Evolutionary conservation across 2,888 invertebrate genomes (phyloP), one percentile per base, ranked within the genome.

Genomic region (Rhamnusium bicolor): DNA sequence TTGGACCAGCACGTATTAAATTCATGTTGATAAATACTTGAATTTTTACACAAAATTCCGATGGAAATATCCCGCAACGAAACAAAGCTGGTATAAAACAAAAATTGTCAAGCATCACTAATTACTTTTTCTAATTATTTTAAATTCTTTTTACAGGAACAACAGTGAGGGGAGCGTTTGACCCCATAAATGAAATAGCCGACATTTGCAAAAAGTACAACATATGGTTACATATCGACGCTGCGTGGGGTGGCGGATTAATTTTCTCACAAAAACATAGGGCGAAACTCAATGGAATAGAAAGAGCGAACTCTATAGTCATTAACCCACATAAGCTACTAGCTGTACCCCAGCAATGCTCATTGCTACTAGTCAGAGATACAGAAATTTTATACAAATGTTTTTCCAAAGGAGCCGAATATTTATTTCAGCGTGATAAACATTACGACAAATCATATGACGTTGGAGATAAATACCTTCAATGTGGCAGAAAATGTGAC

Each of bases 101-200:
- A 27, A 18, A 63, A 19, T 65, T 24, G 16, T 29, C 46, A 49
- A 68, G 40, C 19, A 24, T 24, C 27, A 40, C 40, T 40, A 40
- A 40, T 40, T 40, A 40, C n/a, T 40, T 40, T n/a, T 40, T 40
- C 40, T 40, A 40, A n/a, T 53, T 66, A 10, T 21, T 27, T 8
- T 53, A 58, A 51, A 18, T 27, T 47, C 16, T 49, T 69, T 61
- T 79, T 72, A 63, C 79, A 89, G 91, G 91, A 40, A 98, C 99
- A 0, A 99, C 99, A 0, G 99, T 99, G 66, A 92, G 98, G 82
- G 99, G 99, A 1, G 96, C 99, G 0, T 99, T 98, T 88, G 99
- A 99, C 90, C 97, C 98, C 0, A 93, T 99, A 78, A 90, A 92
- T 75, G 94, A 95, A 79, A 95, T 99, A 81, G 98, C 98, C 0